Evolutionary conservation across 1,140 invertebrate genomes (phyloP).

Genomic region (Luehdorfia chinensis): DNA sequence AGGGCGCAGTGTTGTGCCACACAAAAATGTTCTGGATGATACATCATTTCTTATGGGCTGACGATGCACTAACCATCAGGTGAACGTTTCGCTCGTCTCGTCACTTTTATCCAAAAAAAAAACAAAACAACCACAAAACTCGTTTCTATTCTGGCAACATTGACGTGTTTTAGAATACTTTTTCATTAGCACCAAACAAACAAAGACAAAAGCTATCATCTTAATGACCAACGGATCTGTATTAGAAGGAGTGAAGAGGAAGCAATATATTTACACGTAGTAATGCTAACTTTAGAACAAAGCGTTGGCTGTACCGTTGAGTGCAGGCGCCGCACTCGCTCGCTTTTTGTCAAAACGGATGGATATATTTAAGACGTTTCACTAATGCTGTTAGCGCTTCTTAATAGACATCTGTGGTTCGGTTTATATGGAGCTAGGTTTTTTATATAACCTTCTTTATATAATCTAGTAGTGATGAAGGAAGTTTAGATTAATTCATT

Average conservation of each 20-base stretch:
- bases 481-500: no score
- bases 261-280: slow-evolving; percentile 9
- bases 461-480: no score
- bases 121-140: no score
- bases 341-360: slow-evolving; percentile 57
- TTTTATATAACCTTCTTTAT: slow-evolving; percentile 5
- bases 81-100: no score
- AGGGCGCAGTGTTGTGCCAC: no score
- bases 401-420: slow-evolving; percentile 38
- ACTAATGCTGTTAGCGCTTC: slow-evolving; percentile 57
- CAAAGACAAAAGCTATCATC: slow-evolving; percentile 10
- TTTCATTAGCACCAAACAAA: not conserved
- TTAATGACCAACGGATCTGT: slow-evolving; percentile 15
- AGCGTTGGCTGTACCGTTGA: not conserved
- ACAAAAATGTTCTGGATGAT: no score
- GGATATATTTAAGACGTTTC: slow-evolving; percentile 58
- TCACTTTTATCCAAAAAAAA: no score
- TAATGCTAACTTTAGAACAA: slow-evolving; percentile 13
- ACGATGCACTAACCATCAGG: no score
- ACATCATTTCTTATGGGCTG: no score
- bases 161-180: not conserved
- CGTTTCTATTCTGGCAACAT: no score
- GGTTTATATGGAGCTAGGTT: slow-evolving; percentile 37
- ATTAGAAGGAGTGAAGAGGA: slow-evolving; percentile 12
- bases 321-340: slow-evolving; percentile 17